A percentile compares a stretch with the other conserved stretches of the same genome.
Evolutionary conservation across 2,888 invertebrate species (phyloP).

Genomic region (Hypomecis punctinalis): DNA sequence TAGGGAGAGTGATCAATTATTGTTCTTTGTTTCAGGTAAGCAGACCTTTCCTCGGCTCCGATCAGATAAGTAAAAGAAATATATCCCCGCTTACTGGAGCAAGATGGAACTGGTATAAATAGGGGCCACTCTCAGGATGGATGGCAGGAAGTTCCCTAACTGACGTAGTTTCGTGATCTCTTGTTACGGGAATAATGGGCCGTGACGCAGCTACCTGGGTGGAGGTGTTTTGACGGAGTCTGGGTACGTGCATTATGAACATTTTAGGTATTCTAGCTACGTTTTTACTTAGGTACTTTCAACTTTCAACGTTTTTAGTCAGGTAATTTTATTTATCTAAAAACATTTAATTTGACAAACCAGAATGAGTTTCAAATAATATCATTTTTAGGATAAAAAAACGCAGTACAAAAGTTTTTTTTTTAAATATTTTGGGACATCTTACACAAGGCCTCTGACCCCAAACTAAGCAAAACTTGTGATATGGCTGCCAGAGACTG

Average conservation of each 20-base stretch:
- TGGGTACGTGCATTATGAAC: background rate
- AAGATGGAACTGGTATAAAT: constrained; percentile 49
- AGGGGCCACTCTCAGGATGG: constrained; percentile 42
- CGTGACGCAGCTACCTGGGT: constrained; percentile 37
- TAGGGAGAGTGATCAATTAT: constrained; percentile 55
- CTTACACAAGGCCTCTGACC: too few species aligned
- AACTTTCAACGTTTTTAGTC: too few species aligned
- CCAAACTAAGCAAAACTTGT: too few species aligned
- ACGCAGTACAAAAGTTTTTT: too few species aligned
- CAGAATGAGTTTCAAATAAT: too few species aligned
- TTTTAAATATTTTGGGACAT: too few species aligned
- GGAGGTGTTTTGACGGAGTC: background rate
- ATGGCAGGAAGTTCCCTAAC: constrained; percentile 44
- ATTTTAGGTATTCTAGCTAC: background rate
- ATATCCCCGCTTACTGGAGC: constrained; percentile 45
- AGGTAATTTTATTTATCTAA: too few species aligned
- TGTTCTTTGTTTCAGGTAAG: constrained; percentile 72
- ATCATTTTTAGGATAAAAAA: too few species aligned
- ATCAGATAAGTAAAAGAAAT: constrained; percentile 58
- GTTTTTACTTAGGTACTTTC: too few species aligned
- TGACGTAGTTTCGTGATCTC: constrained; percentile 46
- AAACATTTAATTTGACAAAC: too few species aligned
- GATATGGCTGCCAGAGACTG: too few species aligned
- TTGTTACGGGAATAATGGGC: constrained; percentile 46
- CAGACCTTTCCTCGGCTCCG: constrained; percentile 47